Conservation (phyloP, 2,797 vertebrate species). For the Microhierax caerulescens region DNA sequence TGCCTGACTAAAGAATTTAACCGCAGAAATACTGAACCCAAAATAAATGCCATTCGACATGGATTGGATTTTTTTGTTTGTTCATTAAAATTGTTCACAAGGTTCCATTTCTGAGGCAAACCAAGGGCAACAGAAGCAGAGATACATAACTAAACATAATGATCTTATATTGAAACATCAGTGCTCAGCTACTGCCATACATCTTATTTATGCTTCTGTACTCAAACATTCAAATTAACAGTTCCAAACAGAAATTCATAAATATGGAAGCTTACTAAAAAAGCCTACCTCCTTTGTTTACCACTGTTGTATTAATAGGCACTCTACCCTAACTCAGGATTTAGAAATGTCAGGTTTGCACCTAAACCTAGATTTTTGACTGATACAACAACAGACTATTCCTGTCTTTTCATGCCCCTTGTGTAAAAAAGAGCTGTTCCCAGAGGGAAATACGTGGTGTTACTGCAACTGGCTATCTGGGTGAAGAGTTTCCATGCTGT, state of each 20-base stretch:
- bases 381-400: background rate
- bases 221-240: background rate
- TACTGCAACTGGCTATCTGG: background rate
- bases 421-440: background rate
- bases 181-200: background rate
- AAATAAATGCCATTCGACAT: constrained; percentile 71
- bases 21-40: constrained; percentile 56
- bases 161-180: background rate
- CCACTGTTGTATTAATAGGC: background rate
- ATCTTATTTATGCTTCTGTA: background rate
- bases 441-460: background rate
- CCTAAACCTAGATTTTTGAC: background rate
- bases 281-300: background rate
- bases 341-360: background rate
- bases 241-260: background rate
- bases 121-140: background rate
- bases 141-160: background rate
- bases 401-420: background rate
- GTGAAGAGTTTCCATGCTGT: background rate
- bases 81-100: constrained; percentile 68
- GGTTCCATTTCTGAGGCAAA: constrained; percentile 48
- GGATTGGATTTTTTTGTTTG: constrained; percentile 61
- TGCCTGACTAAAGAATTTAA: constrained; percentile 67
- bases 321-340: background rate
- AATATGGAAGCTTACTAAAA: background rate